Evolutionary conservation across 2,797 vertebrate genomes (phyloP).

Genomic region (Chromis chromis): DNA sequence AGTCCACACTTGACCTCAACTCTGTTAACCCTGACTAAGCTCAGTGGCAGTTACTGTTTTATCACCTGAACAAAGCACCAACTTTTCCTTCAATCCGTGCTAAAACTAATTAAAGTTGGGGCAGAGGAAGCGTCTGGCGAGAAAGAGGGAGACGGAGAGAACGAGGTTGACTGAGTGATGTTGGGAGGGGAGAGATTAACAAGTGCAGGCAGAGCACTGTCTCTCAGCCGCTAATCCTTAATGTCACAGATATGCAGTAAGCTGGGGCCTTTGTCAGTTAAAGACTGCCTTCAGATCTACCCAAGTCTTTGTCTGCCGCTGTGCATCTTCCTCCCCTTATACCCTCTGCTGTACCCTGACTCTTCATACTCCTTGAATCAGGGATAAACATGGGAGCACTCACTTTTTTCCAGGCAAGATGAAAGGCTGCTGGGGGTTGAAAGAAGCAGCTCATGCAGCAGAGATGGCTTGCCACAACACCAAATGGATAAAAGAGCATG

Average conservation of each 20-base stretch:
- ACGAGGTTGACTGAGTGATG: conserved; percentile 68
- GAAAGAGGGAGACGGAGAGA: conserved; percentile 41
- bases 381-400: conserved; percentile 70
- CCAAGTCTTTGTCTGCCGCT: conserved; percentile 65
- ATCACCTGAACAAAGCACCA: conserved; percentile 76
- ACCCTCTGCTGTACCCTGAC: conserved; percentile 45
- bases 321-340: conserved; percentile 59
- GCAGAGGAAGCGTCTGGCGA: conserved; percentile 54
- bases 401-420: conserved; percentile 67
- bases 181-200: conserved; percentile 77
- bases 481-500: conserved; percentile 70
- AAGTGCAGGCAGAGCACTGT: conserved; percentile 72
- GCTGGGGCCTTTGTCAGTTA: conserved; percentile 72
- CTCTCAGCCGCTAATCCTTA: conserved; percentile 77
- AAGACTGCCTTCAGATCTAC: conserved; percentile 75
- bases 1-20: conserved; percentile 71
- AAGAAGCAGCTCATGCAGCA: conserved; percentile 59
- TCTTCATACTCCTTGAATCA: conserved; percentile 62
- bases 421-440: conserved; percentile 67
- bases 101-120: conserved; percentile 83
- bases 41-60: conserved; percentile 74
- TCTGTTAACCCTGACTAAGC: conserved; percentile 73
- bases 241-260: conserved; percentile 78
- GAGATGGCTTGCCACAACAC: conserved; percentile 57
- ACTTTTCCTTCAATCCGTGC: conserved; percentile 72